Base-by-base conservation (phyloP, 2,888 invertebrate genomes). In the Stramonita haemastoma region DNA sequence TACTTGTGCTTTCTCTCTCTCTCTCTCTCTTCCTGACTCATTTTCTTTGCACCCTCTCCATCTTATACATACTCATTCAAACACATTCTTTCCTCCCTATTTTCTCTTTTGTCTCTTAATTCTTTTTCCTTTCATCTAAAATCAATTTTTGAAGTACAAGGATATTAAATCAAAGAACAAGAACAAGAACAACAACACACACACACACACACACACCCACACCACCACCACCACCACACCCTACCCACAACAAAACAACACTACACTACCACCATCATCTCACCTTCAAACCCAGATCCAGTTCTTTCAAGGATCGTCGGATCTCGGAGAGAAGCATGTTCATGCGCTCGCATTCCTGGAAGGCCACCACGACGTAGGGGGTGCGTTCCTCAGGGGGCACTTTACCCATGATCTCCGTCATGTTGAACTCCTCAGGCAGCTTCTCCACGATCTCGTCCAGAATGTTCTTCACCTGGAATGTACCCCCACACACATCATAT, bases 371-470 rank as follows among this genome's bases (percentile, higher is more conserved):
- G 0, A 99, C 98, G 95, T 99, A 99, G 0, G 99, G 99, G 0
- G 99, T 99, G 88, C 99, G 97, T 95, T 99, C 99, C 95, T 99
- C 99, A 5, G 98, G 98, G 13, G 96, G 95, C 19, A 96, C 95
- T 96, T 99, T 98, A 4, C 98, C 98, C 98, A 98, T 98, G 91
- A 99, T 98, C 96, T 99, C 99, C 0, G 97, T 96, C 98, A 99
- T 98, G 95, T 98, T 98, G 95, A 99, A 99, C 95, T 99, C 98
- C 95, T 99, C 99, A 0, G 99, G 99, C 26, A 99, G 96, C 95
- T 98, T 98, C 96, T 99, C 99, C 95, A 98, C 96, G 94, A 99
- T 98, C 96, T 99, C 99, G 95, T 99, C 99, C 70, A 99, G 96
- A 95, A 98, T 98, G 96, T 98, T 98, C 95, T 99, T 99, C 22